phyloP scores from a whole-genome alignment of 2,888 invertebrate genomes.

The Zygogramma bicolorata region DNA sequence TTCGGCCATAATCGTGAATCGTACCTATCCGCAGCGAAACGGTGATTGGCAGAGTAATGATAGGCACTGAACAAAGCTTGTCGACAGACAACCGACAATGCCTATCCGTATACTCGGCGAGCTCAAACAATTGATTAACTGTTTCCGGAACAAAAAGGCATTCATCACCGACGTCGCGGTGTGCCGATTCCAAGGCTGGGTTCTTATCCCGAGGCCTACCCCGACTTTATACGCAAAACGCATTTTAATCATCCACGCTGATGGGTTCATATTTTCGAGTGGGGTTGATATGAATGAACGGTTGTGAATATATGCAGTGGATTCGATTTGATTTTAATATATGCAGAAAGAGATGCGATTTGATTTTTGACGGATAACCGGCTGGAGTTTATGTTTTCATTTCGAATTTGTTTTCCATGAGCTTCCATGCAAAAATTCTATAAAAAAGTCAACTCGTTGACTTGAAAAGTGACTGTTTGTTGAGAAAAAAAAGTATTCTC shows the following conservation, averaged over 20 bases:
- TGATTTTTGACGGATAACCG: too few species aligned
- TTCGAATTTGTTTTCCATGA: too few species aligned
- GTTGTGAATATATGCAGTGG: neutral
- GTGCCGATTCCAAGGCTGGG: slow-evolving; percentile 34
- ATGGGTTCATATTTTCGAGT: slow-evolving; percentile 10
- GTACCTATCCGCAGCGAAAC: slow-evolving; percentile 28
- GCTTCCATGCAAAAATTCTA: too few species aligned
- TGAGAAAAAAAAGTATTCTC: too few species aligned
- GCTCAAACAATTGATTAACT: slow-evolving; percentile 66
- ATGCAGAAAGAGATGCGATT: too few species aligned
- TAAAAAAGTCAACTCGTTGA: too few species aligned
- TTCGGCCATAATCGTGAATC: slow-evolving; percentile 45
- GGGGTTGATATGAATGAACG: slow-evolving; percentile 28
- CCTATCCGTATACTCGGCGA: slow-evolving; percentile 55
- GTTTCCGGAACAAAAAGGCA: slow-evolving; percentile 65
- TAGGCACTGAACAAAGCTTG: slow-evolving; percentile 64
- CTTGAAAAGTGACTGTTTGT: too few species aligned
- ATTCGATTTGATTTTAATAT: neutral
- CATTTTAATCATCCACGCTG: slow-evolving; percentile 32
- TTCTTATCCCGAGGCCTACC: slow-evolving; percentile 31
- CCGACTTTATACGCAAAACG: slow-evolving; percentile 29
- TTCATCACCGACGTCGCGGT: slow-evolving; percentile 61
- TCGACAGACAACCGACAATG: slow-evolving; percentile 62
- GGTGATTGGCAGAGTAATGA: slow-evolving; percentile 66
- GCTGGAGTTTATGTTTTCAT: too few species aligned